phyloP scores from a whole-genome alignment of 37 sponge, comb jelly and placozoan genomes.

The Ianthella basta region DNA sequence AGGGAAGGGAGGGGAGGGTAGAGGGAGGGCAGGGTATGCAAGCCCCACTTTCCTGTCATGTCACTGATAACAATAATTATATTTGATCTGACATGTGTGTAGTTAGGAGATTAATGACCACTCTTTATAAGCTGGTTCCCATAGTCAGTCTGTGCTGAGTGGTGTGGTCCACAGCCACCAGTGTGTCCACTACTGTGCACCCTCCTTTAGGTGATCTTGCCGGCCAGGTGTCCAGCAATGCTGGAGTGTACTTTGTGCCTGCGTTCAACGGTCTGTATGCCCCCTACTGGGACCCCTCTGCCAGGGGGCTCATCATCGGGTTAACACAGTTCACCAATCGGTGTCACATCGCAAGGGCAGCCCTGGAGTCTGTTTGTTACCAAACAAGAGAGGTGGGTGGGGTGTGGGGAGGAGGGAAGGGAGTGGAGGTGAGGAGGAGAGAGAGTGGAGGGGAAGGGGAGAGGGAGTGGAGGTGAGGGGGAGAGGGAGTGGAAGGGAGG shows the following conservation, averaged over 20 bases:
- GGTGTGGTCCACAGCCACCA: no score
- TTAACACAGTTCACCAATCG: conserved; percentile 83
- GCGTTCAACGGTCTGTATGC: conserved; percentile 98
- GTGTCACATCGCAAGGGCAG: conserved; percentile 86
- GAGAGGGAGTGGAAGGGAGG: no score
- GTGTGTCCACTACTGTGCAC: no score
- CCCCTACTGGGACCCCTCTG: conserved; percentile 96
- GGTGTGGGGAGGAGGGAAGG: neutral
- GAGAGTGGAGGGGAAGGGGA: neutral
- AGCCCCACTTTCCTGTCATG: no score
- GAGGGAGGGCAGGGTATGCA: no score
- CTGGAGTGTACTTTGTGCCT: conserved; percentile 97
- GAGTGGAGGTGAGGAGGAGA: neutral
- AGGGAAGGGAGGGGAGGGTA: no score
- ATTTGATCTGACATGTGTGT: no score
- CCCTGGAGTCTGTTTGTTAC: conserved; percentile 94
- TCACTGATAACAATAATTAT: no score
- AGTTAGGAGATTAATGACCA: no score
- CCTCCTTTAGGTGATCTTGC: conserved; percentile 86
- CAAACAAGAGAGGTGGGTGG: conserved; percentile 84
- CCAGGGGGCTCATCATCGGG: conserved; percentile 94
- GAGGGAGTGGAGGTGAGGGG: no score
- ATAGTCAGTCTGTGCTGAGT: no score
- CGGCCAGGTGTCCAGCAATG: conserved; percentile 65
- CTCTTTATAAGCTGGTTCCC: no score